phyloP scores from a whole-genome alignment of 2,888 invertebrate genomes.

The Noctua pronuba region DNA sequence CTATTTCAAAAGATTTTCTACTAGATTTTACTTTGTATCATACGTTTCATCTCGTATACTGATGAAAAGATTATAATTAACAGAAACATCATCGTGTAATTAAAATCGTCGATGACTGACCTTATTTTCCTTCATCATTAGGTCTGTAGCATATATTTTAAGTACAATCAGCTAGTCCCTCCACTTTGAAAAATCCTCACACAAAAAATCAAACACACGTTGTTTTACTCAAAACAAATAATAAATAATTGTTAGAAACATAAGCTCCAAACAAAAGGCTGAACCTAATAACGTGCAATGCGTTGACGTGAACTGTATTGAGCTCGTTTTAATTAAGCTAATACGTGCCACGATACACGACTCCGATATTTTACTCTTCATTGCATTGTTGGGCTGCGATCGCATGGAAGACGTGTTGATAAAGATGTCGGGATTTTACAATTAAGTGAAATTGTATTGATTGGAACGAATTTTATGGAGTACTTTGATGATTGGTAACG shows the following conservation, averaged over 20 bases:
- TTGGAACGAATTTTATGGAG: constrained; percentile 36
- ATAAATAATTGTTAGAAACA: constrained; percentile 4
- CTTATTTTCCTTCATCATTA: too few relatives aligned
- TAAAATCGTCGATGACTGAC: not conserved
- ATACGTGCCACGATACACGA: constrained; percentile 66
- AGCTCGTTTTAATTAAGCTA: constrained; percentile 63
- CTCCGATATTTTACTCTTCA: constrained; percentile 60
- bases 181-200: too few relatives aligned
- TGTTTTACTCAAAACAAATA: constrained; percentile 8
- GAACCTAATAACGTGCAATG: constrained; percentile 50
- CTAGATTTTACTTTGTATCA: not conserved
- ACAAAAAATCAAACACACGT: not conserved
- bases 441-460: constrained; percentile 21
- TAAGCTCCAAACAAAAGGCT: constrained; percentile 28
- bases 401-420: constrained; percentile 15
- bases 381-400: constrained; percentile 49
- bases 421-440: constrained; percentile 30
- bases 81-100: not conserved
- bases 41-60: not conserved
- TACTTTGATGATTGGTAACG: constrained; percentile 16
- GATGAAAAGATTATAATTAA: not conserved
- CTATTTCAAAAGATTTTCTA: not conserved
- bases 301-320: constrained; percentile 50
- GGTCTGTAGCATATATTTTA: not conserved
- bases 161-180: not conserved